These are phyloP conservation scores for Columbina picui DNA, from an alignment of 2,113 vertebrate genomes.

Conservation along the genomic window DNA sequence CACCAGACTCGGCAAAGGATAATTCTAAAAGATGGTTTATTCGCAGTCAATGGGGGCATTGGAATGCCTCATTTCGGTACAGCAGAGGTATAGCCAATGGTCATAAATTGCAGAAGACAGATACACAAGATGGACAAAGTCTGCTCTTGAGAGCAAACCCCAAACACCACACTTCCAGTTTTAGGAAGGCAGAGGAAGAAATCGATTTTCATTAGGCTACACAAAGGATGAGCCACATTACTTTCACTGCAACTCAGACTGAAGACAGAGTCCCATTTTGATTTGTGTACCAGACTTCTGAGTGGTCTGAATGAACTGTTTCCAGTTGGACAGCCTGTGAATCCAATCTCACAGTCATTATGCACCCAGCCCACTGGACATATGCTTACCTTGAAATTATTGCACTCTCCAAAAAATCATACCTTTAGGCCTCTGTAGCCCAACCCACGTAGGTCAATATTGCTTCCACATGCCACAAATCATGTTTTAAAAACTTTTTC, in stretches of 20 bases:
- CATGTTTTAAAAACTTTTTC: constrained; percentile 39
- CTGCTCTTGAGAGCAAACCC: constrained; percentile 43
- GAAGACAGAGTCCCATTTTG: not conserved
- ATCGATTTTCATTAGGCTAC: constrained; percentile 38
- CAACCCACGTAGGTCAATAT: not conserved
- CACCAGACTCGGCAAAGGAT: not conserved
- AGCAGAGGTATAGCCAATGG: not conserved
- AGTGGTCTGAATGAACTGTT: not conserved
- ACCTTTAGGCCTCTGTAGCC: not conserved
- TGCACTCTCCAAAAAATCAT: not conserved
- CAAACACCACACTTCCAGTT: constrained; percentile 29
- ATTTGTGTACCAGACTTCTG: not conserved
- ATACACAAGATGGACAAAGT: not conserved
- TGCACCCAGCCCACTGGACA: not conserved
- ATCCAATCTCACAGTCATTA: not conserved
- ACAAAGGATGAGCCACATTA: constrained; percentile 12
- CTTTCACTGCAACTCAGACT: not conserved
- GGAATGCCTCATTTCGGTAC: not conserved
- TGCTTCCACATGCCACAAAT: constrained; percentile 45
- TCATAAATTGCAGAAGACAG: constrained; percentile 14
- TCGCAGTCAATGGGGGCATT: not conserved
- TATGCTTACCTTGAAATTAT: not conserved
- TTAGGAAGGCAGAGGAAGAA: not conserved
- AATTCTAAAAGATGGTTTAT: not conserved
- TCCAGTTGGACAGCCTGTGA: not conserved